Base-by-base conservation (phyloP, 2,797 vertebrate species). In the Acanthurus leucopareius region DNA sequence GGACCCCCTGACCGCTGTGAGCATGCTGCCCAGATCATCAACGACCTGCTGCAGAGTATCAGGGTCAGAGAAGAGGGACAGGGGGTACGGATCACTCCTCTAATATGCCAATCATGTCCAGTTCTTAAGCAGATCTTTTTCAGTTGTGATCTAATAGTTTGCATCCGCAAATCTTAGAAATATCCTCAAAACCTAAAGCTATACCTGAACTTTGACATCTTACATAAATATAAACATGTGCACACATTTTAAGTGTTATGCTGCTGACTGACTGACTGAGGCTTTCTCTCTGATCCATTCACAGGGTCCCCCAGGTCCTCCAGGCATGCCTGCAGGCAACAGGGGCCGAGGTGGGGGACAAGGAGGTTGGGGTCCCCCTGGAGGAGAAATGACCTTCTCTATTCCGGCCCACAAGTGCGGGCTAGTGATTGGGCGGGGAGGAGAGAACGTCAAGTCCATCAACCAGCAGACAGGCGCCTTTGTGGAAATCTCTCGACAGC, bases 381-480 rank as follows among this genome's bases (percentile, higher is more conserved):
- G 97, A 0, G 96, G 96, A 0, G 97, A 97, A 89, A 95, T 97
- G 94, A 97, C 96, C 61, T 97, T 97, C 88, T 97, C 97, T 15
- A 97, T 97, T 83, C 97, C 97, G 6, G 96, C 96, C 28, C 96
- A 97, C 88, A 97, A 97, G 80, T 97, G 97, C 10, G 97, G 97
- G 17, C 92, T 97, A 2, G 96, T 97, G 75, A 97, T 97, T 10
- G 97, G 97, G 63, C 86, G 97, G 86, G 97, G 97, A 2, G 97
- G 97, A 0, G 97, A 97, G 89, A 97, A 97, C 0, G 96, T 97
- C 64, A 97, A 97, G 92, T 95, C 96, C 75, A 97, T 97, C 86
- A 98, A 98, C 92, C 97, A 98, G 92, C 96, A 97, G 90, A 97
- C 97, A 0, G 97, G 97, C 1, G 97, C 97, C 0, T 97, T 97